Percentiles rank a stretch among this genome's conserved stretches.
Evolutionary conservation across 2,888 invertebrate species (phyloP).

Genomic region (Muschampia staudingeri): DNA sequence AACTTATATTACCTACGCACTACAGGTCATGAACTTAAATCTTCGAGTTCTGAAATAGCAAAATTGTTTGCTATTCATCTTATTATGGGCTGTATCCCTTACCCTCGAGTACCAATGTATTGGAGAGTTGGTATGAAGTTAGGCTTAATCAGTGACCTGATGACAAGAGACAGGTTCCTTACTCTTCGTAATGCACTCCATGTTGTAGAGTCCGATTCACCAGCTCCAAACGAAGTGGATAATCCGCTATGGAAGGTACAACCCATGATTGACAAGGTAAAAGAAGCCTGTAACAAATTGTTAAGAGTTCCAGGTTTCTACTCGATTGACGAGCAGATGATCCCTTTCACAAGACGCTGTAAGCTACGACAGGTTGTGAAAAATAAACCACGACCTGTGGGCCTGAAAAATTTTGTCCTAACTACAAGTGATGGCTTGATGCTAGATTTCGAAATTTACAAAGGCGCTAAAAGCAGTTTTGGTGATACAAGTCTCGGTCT

Average conservation of each 20-base stretch:
- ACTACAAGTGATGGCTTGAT: slow-evolving; percentile 64
- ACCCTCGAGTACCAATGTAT: slow-evolving; percentile 58
- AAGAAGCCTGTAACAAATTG: slow-evolving; percentile 57
- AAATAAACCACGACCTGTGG: slow-evolving; percentile 60
- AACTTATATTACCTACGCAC: slow-evolving; percentile 10
- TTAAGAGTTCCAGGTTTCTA: slow-evolving; percentile 58
- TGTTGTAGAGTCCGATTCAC: slow-evolving; percentile 47
- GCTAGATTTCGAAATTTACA: slow-evolving; percentile 66
- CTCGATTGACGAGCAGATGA: slow-evolving; percentile 57
- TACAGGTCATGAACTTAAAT: slow-evolving; percentile 4
- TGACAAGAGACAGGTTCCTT: slow-evolving; percentile 44
- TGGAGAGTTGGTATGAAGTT: slow-evolving; percentile 49
- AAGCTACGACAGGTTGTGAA: slow-evolving; percentile 53
- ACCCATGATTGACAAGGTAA: slow-evolving; percentile 60
- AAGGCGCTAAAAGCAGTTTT: slow-evolving; percentile 57
- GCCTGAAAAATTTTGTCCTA: slow-evolving; percentile 62
- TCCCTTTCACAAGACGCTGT: slow-evolving; percentile 52
- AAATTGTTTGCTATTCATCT: slow-evolving; percentile 56
- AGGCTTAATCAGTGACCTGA: slow-evolving; percentile 17
- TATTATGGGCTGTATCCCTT: slow-evolving; percentile 63
- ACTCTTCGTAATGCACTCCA: slow-evolving; percentile 50
- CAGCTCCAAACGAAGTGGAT: slow-evolving; percentile 18
- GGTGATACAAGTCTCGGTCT: slow-evolving; percentile 60
- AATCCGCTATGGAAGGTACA: slow-evolving; percentile 61
- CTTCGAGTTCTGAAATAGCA: slow-evolving; percentile 40